These are phyloP conservation scores for Phymatocera aterrima DNA, from an alignment of 2,888 invertebrate species.

Conservation along the genomic window DNA sequence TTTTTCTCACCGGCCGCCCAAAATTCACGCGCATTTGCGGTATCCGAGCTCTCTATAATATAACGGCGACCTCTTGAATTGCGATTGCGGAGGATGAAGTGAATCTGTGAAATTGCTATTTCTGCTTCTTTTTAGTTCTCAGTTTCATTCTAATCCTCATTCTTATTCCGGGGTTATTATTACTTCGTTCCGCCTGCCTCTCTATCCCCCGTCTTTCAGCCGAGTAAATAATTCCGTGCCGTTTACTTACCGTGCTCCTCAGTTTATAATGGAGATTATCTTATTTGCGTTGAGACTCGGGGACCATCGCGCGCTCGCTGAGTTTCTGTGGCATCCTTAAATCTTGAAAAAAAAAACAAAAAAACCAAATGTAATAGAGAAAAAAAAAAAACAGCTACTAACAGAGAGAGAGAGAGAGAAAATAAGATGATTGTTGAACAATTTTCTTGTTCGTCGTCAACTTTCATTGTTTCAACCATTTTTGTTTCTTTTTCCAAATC, in stretches of 20 bases:
- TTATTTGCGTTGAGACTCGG: constrained; percentile 70
- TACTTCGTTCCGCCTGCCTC: constrained; percentile 59
- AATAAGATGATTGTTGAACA: constrained; percentile 12
- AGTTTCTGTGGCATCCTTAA: background rate
- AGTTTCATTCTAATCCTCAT: constrained; percentile 57
- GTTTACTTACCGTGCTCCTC: constrained; percentile 69
- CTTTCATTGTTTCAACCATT: constrained; percentile 10
- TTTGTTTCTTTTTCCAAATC: constrained; percentile 18
- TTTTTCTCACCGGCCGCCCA: no score
- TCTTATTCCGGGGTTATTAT: constrained; percentile 67
- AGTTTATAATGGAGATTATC: constrained; percentile 74
- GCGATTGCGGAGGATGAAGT: no score
- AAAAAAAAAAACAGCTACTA: background rate
- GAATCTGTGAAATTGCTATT: background rate
- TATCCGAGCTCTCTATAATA: no score
- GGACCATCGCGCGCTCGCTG: constrained; percentile 12
- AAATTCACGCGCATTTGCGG: no score
- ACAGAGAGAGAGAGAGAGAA: background rate
- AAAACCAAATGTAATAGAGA: constrained; percentile 17
- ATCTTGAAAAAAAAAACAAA: background rate
- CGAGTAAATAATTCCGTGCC: constrained; percentile 71
- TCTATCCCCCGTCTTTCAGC: constrained; percentile 50
- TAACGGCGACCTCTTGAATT: no score
- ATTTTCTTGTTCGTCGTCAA: constrained; percentile 18
- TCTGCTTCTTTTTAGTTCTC: background rate